Evolutionary conservation across 2,113 vertebrate genomes (phyloP), one percentile per base, ranked within the genome.

Genomic region (Hydrolagus affinis): DNA sequence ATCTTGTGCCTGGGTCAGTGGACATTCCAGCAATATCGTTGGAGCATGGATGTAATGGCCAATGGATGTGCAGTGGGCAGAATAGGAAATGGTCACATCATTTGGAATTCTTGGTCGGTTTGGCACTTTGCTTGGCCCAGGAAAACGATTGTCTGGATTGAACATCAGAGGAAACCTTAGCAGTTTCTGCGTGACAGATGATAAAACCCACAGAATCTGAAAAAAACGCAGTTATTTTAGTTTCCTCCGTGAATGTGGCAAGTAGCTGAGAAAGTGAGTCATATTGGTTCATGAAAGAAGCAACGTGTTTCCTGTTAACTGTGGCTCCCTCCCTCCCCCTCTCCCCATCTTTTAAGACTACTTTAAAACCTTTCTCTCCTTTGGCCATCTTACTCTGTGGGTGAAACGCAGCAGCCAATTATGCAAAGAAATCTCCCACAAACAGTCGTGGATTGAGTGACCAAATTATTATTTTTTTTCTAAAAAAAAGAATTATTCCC

Each of bases 1-100:
- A 30, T 83, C 66, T 66, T 83, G 78, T 32, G 62, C 60, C 66
- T 66, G 17, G 62, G 30, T 83, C 62, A 83, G 15, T 60, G 21
- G 32, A 30, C 66, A 68, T 19, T 17, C 66, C 64, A 83, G 66
- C 59, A 83, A 66, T 83, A 68, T 66, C 8, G 15, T 83, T 83
- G 78, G 78, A 83, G 66, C 25, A 10, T n/a, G 62, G 28, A 66
- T 30, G 19, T 83, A n/a, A n/a, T n/a, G n/a, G n/a, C n/a, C n/a
- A n/a, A n/a, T n/a, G n/a, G n/a, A 25, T 83, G 11, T 9, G 19
- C 25, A 66, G 28, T 17, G 78, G 60, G 62, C 28, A 21, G 78
- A 83, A 68, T 83, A 28, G 78, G 78, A 83, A 83, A 62, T 66
- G 78, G 78, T 64, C 66, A 19, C 17, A 19, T 21, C 1, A 60